Conservation (phyloP, 2,797 vertebrate genomes). For the Pteronotus mesoamericanus region DNA sequence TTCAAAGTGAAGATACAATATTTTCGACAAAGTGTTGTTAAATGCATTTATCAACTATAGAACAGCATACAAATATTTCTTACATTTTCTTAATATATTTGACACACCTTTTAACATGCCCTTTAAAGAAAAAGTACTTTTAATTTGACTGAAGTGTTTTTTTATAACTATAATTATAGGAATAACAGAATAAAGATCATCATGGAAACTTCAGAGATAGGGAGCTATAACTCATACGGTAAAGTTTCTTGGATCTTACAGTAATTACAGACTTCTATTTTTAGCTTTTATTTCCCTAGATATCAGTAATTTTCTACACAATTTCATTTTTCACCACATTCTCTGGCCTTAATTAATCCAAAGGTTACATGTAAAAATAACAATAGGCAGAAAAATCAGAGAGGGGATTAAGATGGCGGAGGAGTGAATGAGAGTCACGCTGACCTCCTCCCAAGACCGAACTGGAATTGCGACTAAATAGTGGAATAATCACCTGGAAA, state of each 20-base stretch:
- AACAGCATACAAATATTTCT: neutral
- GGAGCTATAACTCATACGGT: neutral
- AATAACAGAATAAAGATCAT: neutral
- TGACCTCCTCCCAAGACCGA: too few species aligned
- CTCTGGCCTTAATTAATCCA: neutral
- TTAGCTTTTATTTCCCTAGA: neutral
- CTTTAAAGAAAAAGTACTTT: conserved; percentile 16
- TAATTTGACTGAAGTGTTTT: neutral
- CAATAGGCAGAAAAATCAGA: neutral
- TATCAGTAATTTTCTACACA: neutral
- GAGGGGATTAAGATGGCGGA: too few species aligned
- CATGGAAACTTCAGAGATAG: neutral
- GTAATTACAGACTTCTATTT: neutral
- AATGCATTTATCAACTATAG: neutral
- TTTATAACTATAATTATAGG: neutral
- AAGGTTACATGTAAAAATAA: neutral
- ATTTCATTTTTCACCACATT: neutral
- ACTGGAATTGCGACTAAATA: too few species aligned
- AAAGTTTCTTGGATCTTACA: neutral
- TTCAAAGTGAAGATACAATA: neutral
- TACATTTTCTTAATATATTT: neutral
- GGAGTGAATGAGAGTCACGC: too few species aligned
- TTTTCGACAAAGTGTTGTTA: neutral
- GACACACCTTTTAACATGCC: neutral
- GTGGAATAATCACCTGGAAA: too few species aligned